Conservation (phyloP, 2,113 vertebrate species). For the Cheilinus undulatus region DNA sequence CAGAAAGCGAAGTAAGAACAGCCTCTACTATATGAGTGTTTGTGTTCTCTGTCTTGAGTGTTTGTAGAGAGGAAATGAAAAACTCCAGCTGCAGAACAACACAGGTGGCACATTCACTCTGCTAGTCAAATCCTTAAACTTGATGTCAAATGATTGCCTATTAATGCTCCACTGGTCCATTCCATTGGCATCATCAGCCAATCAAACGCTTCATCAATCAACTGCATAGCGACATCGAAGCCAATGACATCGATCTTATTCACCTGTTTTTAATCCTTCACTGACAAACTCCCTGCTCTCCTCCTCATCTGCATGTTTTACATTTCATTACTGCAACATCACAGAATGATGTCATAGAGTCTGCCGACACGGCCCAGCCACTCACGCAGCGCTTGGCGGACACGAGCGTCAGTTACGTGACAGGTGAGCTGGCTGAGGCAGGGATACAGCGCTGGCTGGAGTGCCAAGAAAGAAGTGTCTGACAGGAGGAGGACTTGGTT, state of each 20-base stretch:
- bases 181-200: neutral
- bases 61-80: neutral
- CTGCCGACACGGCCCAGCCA: conserved; percentile 95
- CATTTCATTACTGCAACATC: neutral
- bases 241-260: neutral
- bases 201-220: neutral
- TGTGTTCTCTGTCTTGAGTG: neutral
- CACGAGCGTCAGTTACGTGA: conserved; percentile 91
- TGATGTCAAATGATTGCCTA: neutral
- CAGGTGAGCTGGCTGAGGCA: conserved; percentile 97
- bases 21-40: too few species aligned
- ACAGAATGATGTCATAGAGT: conserved; percentile 92
- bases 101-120: conserved; percentile 8
- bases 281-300: neutral
- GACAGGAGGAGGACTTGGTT: conserved; percentile 94
- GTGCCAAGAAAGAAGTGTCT: conserved; percentile 90
- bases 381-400: conserved; percentile 94
- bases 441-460: conserved; percentile 94
- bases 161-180: neutral
- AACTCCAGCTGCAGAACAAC: neutral
- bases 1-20: neutral
- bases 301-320: neutral
- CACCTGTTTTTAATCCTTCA: neutral
- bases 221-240: neutral
- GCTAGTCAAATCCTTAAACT: conserved; percentile 1